A percentile compares a stretch with the other conserved stretches of the same genome.
Conservation (phyloP, 2,888 invertebrate genomes). For the Amphipoea oculea region DNA sequence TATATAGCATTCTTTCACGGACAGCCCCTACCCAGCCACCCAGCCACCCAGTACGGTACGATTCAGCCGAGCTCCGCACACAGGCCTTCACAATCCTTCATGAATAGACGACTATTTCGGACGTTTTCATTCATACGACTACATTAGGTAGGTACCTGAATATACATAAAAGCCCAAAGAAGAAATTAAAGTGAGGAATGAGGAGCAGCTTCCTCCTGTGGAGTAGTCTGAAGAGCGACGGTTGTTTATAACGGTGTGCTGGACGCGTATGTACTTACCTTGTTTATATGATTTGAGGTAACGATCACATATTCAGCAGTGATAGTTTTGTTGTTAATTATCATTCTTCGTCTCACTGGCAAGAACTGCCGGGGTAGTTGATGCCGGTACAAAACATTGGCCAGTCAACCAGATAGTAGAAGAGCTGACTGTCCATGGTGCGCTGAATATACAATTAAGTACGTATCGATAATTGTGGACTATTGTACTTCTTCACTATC, state of each 20-base stretch:
- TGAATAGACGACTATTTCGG: conserved; percentile 34
- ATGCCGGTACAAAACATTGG: neutral
- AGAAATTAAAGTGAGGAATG: neutral
- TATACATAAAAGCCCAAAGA: neutral
- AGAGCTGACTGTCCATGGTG: neutral
- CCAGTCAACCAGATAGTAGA: neutral
- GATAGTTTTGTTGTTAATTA: neutral
- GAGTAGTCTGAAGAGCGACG: neutral
- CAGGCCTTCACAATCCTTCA: neutral
- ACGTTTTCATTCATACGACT: conserved; percentile 16
- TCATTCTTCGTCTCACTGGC: too few relatives aligned
- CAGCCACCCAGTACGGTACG: neutral
- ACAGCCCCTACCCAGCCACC: neutral
- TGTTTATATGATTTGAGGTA: neutral
- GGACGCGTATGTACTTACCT: neutral
- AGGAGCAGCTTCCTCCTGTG: neutral
- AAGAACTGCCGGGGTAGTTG: neutral
- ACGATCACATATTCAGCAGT: neutral
- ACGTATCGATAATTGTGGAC: neutral
- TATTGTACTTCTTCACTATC: neutral
- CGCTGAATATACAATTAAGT: neutral
- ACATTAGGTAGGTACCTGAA: conserved; percentile 14
- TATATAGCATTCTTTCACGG: conserved; percentile 55
- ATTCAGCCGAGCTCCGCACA: conserved; percentile 1
- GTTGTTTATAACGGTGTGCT: neutral